A percentile compares a stretch with the other conserved stretches of the same genome.
phyloP scores from a whole-genome alignment of 2,888 invertebrate species.

The Petrophora chlorosata region DNA sequence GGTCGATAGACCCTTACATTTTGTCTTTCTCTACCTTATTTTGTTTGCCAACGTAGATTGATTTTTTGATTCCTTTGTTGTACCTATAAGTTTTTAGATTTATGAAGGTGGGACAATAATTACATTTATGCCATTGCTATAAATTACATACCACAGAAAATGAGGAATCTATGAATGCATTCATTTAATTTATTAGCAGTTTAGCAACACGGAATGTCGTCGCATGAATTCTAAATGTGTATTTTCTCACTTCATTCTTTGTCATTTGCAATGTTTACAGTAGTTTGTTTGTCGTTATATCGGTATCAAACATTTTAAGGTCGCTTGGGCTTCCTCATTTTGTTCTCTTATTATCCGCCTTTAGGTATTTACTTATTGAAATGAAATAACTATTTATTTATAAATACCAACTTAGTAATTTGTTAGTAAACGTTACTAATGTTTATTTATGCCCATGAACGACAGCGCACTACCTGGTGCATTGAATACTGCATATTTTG shows the following conservation, averaged over 20 bases:
- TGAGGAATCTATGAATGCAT: conserved; percentile 30
- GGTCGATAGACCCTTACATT: neutral
- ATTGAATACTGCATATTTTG: neutral
- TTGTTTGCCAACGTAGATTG: no score
- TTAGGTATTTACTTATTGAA: conserved; percentile 14
- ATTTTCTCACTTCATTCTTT: no score
- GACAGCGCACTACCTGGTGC: no score
- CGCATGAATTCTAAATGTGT: conserved; percentile 38
- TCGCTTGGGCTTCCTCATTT: conserved; percentile 46
- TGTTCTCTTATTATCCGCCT: conserved; percentile 44
- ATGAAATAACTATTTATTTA: conserved; percentile 13
- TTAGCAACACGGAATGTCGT: conserved; percentile 44
- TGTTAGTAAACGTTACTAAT: neutral
- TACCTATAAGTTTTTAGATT: no score
- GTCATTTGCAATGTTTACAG: conserved; percentile 25
- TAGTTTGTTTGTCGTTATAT: conserved; percentile 21
- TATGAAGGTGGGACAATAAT: no score
- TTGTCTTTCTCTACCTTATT: no score
- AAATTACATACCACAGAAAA: conserved; percentile 11
- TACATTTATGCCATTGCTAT: neutral
- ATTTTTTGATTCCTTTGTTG: no score
- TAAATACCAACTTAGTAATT: neutral
- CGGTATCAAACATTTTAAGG: conserved; percentile 34
- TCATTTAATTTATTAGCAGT: conserved; percentile 30
- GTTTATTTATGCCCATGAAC: neutral